Conservation (phyloP, 2,888 invertebrate species). For the Allophyes oxyacanthae region DNA sequence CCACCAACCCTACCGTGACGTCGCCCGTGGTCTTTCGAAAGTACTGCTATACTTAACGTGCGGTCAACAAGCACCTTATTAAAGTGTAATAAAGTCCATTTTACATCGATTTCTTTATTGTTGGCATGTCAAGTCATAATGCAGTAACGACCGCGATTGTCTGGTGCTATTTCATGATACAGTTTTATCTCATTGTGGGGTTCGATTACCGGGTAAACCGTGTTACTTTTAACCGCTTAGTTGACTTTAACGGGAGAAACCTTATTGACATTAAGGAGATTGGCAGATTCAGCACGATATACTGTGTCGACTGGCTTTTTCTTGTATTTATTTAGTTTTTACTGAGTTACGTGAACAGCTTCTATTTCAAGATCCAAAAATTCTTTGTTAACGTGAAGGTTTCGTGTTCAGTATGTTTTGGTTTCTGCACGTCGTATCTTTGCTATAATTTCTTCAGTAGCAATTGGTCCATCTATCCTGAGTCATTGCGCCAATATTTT, state of each 20-base stretch:
- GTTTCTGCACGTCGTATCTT: too few species aligned
- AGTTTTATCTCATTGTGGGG: constrained; percentile 61
- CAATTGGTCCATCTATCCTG: too few species aligned
- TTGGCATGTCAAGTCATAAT: constrained; percentile 62
- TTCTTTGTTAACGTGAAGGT: too few species aligned
- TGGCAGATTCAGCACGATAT: constrained; percentile 15
- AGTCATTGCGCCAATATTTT: too few species aligned
- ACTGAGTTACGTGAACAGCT: too few species aligned
- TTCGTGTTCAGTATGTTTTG: too few species aligned
- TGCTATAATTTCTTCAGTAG: too few species aligned
- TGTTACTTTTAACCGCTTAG: constrained; percentile 56
- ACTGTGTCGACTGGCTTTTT: constrained; percentile 1
- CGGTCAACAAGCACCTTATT: constrained; percentile 44
- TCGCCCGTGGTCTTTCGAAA: constrained; percentile 69
- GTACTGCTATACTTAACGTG: constrained; percentile 67
- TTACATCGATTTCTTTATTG: constrained; percentile 35
- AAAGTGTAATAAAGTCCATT: constrained; percentile 49
- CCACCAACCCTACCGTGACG: constrained; percentile 53
- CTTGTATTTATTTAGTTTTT: neutral
- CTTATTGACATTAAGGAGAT: constrained; percentile 34
- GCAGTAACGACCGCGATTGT: constrained; percentile 72
- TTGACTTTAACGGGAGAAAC: constrained; percentile 45
- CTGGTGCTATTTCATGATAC: constrained; percentile 72
- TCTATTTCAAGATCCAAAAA: too few species aligned
- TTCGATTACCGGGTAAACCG: constrained; percentile 56